A percentile compares a stretch with the other conserved stretches of the same genome.
phyloP scores from a whole-genome alignment of 2,797 vertebrate species.

The Craterocephalus amniculus region DNA sequence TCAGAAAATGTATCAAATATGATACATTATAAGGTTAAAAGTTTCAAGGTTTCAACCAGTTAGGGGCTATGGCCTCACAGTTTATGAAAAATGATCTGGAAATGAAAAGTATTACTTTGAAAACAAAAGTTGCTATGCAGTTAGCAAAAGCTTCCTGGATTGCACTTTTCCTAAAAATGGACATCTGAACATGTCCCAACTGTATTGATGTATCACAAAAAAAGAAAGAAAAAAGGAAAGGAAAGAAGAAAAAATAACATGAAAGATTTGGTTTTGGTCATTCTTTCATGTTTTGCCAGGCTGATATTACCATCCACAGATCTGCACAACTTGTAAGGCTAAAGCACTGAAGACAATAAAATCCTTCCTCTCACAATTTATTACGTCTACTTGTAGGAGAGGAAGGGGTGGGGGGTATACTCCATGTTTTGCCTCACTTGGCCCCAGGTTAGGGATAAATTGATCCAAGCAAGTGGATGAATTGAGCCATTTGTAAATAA shows the following conservation, averaged over 20 bases:
- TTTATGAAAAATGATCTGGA: no score
- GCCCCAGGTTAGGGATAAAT: conserved; percentile 41
- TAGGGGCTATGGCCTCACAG: no score
- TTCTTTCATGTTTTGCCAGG: not conserved
- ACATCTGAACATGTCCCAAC: not conserved
- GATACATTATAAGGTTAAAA: no score
- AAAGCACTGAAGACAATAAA: not conserved
- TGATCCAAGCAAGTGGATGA: conserved; percentile 42
- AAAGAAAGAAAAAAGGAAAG: no score
- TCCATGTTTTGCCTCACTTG: conserved; percentile 13
- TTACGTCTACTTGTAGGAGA: not conserved
- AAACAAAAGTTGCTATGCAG: no score
- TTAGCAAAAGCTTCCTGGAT: no score
- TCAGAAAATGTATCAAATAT: no score
- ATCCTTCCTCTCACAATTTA: not conserved
- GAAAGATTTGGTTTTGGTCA: not conserved
- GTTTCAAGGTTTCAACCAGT: no score
- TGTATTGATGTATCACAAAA: not conserved
- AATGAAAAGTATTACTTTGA: no score
- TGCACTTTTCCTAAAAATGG: not conserved
- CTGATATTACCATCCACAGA: not conserved
- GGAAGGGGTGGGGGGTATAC: not conserved
- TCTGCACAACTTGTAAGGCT: not conserved
- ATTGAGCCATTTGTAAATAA: conserved; percentile 58
- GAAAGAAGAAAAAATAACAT: not conserved